phyloP scores from a whole-genome alignment of 2,888 invertebrate genomes.

The Octodonta nipae region DNA sequence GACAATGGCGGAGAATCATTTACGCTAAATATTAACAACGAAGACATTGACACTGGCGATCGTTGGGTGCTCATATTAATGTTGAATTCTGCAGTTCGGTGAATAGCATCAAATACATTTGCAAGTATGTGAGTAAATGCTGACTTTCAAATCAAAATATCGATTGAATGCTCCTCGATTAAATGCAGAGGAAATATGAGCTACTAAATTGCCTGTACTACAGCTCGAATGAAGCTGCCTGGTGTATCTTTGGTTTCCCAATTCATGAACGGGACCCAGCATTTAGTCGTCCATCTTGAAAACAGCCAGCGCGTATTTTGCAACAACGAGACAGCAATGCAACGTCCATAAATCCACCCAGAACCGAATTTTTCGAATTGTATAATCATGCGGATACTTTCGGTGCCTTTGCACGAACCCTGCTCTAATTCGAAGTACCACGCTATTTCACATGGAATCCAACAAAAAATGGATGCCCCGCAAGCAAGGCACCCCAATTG shows the following conservation, averaged over 20 bases:
- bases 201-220: background rate
- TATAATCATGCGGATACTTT: no score
- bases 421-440: no score
- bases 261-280: constrained; percentile 3
- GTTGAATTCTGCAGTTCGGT: background rate
- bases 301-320: background rate
- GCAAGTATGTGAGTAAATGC: background rate
- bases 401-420: no score
- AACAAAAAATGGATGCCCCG: constrained; percentile 3
- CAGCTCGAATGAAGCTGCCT: constrained; percentile 3
- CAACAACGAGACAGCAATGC: background rate
- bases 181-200: no score
- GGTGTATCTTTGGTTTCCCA: constrained; percentile 4
- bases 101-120: background rate
- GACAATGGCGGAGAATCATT: background rate
- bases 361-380: no score
- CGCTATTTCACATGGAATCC: no score
- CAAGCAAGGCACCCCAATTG: constrained; percentile 2
- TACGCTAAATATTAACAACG: background rate
- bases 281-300: background rate
- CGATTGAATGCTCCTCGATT: no score
- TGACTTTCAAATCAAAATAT: background rate
- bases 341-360: no score
- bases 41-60: constrained; percentile 1
- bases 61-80: background rate